phyloP scores from a whole-genome alignment of 1,140 invertebrate genomes.

The Physella acuta region DNA sequence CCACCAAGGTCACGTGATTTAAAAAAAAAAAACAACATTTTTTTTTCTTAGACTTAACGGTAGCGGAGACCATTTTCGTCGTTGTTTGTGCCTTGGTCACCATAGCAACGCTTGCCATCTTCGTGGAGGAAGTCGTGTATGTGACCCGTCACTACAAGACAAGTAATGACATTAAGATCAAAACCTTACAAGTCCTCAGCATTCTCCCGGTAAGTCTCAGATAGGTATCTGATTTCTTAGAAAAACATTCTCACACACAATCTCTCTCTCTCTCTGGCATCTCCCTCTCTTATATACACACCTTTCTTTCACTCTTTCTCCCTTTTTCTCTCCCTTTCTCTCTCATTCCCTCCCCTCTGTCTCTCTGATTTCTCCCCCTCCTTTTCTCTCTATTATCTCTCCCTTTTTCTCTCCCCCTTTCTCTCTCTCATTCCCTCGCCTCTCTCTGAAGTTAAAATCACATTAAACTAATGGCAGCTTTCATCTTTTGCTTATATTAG shows the following conservation, averaged over 20 bases:
- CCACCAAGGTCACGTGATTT: no score
- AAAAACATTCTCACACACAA: no score
- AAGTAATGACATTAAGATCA: background rate
- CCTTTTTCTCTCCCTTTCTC: background rate
- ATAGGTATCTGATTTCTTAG: no score
- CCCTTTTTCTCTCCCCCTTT: no score
- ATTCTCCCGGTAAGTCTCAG: background rate
- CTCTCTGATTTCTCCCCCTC: no score
- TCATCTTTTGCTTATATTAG: no score
- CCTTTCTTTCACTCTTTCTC: constrained; percentile 8
- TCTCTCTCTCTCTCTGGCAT: no score
- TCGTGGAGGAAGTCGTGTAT: background rate
- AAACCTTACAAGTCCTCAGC: background rate
- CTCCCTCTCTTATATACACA: constrained; percentile 1
- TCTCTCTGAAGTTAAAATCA: no score
- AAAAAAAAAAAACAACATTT: no score
- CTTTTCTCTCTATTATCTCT: no score
- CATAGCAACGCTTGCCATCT: background rate
- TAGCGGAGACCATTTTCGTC: background rate
- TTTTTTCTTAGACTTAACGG: background rate
- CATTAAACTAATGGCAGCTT: no score
- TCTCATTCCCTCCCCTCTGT: background rate
- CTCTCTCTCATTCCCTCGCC: no score
- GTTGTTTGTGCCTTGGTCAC: background rate
- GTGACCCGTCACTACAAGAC: background rate